Evolutionary conservation across 2,113 vertebrate species (phyloP).

Genomic region (Benitochromis conjunctus): DNA sequence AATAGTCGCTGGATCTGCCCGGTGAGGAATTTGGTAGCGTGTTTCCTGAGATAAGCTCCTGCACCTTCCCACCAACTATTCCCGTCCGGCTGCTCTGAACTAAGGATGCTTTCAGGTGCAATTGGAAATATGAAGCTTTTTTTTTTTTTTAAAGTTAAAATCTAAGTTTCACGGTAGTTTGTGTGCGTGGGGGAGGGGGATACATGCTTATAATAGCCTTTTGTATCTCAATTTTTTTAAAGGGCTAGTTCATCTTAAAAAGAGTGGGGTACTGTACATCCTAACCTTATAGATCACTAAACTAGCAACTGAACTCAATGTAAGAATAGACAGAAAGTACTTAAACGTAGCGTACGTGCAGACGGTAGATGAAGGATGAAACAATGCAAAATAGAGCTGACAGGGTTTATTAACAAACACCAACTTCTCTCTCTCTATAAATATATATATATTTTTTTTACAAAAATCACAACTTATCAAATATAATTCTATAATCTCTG

Average conservation of each 20-base stretch:
- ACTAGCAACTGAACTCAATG: background rate
- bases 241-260: background rate
- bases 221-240: background rate
- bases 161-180: background rate
- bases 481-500: background rate
- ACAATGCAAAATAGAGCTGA: background rate
- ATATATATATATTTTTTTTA: background rate
- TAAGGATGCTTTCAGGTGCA: background rate
- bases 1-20: background rate
- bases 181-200: background rate
- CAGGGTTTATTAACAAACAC: background rate
- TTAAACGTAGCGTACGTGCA: background rate
- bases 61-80: background rate
- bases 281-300: background rate
- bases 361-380: background rate
- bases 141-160: background rate
- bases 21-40: background rate
- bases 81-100: background rate
- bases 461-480: background rate
- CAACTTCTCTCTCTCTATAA: background rate
- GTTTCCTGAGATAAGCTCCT: slow-evolving; percentile 28
- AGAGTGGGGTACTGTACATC: background rate
- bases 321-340: background rate
- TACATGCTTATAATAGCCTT: background rate
- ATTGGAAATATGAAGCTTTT: background rate